Evolutionary conservation across 2,113 vertebrate genomes (phyloP), one percentile per base, ranked within the genome.

Genomic region (Apus apus): DNA sequence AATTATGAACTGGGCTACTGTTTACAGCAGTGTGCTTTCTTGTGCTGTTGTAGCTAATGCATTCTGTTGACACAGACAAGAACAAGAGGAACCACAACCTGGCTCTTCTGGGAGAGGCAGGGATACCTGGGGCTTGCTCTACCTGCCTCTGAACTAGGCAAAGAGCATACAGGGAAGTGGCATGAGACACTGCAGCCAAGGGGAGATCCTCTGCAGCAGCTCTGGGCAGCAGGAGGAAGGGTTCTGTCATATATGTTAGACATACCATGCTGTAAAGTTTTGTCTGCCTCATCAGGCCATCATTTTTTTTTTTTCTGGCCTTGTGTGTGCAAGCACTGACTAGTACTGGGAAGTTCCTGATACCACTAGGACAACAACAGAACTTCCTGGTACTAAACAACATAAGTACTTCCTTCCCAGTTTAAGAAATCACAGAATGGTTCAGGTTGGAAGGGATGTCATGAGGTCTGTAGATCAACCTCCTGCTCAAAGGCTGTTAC

Each of bases 191-290:
- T 45, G 94, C 2, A 0, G 45, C 64, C 2, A 0, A 40, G 48
- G 48, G 61, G 4, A 72, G 15, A 43, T 91, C 54, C 50, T 34
- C 0, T 5, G 36, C 76, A 70, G 73, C 0, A 0, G 43, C 0
- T 1, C 43, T 79, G 71, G 32, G 54, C 19, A 30, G 64, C 14
- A 67, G 27, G 3, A 84, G 36, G 17, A 67, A 50, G 30, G 11
- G 34, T 46, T 27, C 8, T 78, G 5, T 43, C 13, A 1, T 10
- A 4, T 32, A 13, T 15, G 4, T 20, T 2, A 1, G 40, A 46
- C 2, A 2, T 46, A 30, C 43, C 66, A 84, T 46, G 50, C n/a
- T 54, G 3, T 34, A 11, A 74, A 13, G 23, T 48, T 86, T 43
- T 73, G 34, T 62, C 72, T 21, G 12, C n/a, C 10, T 73, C n/a